Percentiles rank a stretch among this genome's conserved stretches.
phyloP scores from a whole-genome alignment of 2,888 invertebrate species.

The Cylloceria caligata region DNA sequence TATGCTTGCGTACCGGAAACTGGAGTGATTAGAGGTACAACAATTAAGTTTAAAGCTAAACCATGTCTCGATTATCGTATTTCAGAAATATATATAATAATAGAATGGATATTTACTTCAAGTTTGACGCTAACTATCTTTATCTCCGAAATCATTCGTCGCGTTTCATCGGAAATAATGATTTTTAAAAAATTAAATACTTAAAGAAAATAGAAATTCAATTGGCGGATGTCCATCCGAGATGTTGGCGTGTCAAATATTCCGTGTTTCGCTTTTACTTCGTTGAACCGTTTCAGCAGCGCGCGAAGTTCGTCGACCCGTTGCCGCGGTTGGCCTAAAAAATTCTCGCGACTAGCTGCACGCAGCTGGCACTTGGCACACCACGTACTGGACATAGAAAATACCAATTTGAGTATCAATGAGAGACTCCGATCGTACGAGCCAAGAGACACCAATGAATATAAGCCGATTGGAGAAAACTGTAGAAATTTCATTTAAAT shows the following conservation, averaged over 20 bases:
- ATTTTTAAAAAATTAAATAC: slow-evolving; percentile 11
- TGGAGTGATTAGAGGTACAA: neutral
- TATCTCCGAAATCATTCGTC: neutral
- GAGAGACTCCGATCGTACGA: neutral
- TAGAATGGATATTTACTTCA: neutral
- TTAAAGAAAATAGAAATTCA: slow-evolving; percentile 18
- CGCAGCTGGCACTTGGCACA: neutral
- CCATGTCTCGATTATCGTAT: slow-evolving; percentile 23
- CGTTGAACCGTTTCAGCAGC: slow-evolving; percentile 31
- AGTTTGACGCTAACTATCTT: neutral
- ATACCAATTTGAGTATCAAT: neutral
- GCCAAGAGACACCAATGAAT: too few species aligned
- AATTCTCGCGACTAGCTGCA: slow-evolving; percentile 27
- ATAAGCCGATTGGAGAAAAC: slow-evolving; percentile 38
- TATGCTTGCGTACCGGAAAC: slow-evolving; percentile 58
- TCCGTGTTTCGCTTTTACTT: slow-evolving; percentile 62
- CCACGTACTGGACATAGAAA: slow-evolving; percentile 27
- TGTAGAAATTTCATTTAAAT: slow-evolving; percentile 62
- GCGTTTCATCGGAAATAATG: slow-evolving; percentile 1
- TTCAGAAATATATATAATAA: neutral
- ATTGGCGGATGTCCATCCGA: slow-evolving; percentile 7
- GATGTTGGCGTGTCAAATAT: slow-evolving; percentile 38
- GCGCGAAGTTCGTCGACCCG: slow-evolving; percentile 55
- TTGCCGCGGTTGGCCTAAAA: slow-evolving; percentile 55
- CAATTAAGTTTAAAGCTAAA: slow-evolving; percentile 27